Conservation (phyloP, 2,113 vertebrate genomes). For the Asarcornis scutulata region DNA sequence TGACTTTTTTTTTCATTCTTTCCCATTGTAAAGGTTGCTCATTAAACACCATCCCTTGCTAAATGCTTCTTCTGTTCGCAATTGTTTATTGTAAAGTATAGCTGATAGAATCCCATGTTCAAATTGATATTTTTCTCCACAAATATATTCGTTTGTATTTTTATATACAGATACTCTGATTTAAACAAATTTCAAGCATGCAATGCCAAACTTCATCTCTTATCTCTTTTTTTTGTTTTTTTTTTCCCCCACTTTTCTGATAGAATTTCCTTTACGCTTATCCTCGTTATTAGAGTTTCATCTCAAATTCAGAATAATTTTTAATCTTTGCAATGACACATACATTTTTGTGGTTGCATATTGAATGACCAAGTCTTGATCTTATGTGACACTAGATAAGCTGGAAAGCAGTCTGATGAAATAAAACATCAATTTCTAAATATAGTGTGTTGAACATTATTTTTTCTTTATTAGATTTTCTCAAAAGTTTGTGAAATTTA, state of each 20-base stretch:
- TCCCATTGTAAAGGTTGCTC: background rate
- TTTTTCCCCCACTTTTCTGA: background rate
- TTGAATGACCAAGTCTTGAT: background rate
- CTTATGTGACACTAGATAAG: background rate
- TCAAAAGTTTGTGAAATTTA: background rate
- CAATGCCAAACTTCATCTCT: background rate
- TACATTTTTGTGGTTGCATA: fast-evolving
- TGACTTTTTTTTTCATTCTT: background rate
- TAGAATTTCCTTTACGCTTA: background rate
- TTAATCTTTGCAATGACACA: background rate
- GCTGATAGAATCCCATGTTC: background rate
- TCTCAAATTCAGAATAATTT: background rate
- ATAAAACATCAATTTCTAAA: background rate
- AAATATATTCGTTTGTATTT: background rate
- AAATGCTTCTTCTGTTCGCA: background rate
- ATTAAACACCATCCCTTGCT: background rate
- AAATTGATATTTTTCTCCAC: background rate
- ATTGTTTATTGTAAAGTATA: background rate
- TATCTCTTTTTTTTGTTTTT: background rate
- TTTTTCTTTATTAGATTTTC: background rate
- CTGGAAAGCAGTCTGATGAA: background rate
- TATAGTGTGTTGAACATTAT: fast-evolving
- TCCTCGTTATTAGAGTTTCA: background rate
- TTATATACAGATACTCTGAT: background rate
- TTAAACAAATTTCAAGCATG: background rate